Conservation (phyloP, 2,888 invertebrate genomes). For the Pachydiplax longipennis region DNA sequence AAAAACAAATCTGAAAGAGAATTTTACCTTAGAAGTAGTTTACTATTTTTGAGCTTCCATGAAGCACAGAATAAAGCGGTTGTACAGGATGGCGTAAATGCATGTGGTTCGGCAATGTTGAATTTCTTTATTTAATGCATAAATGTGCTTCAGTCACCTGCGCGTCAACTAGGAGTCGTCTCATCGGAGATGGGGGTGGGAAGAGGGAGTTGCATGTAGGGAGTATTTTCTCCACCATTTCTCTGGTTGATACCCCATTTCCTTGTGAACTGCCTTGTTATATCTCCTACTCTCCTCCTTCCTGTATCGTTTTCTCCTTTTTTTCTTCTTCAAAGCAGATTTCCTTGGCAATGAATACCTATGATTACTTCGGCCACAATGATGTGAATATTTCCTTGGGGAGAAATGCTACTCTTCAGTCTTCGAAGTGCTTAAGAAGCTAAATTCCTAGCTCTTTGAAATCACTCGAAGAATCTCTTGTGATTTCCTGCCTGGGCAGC, state of each 20-base stretch:
- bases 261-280: constrained; percentile 4
- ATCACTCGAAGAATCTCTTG: too few species aligned
- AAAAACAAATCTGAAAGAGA: constrained; percentile 23
- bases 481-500: too few species aligned
- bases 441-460: too few species aligned
- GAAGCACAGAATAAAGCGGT: constrained; percentile 42
- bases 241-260: constrained; percentile 36
- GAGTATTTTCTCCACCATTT: constrained; percentile 38
- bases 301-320: background rate
- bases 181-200: constrained; percentile 67
- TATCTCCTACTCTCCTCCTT: constrained; percentile 10
- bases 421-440: too few species aligned
- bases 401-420: too few species aligned
- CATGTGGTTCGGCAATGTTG: constrained; percentile 46
- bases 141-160: constrained; percentile 66
- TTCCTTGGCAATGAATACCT: background rate
- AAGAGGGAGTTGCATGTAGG: constrained; percentile 35
- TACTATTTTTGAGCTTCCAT: constrained; percentile 44
- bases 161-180: constrained; percentile 85
- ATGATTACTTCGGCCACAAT: too few species aligned
- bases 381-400: too few species aligned
- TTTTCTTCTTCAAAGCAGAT: background rate
- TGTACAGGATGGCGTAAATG: constrained; percentile 43
- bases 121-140: constrained; percentile 41
- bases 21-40: constrained; percentile 35